Conservation (phyloP, 64 coral and sea anemone species). For the Montipora foliosa region DNA sequence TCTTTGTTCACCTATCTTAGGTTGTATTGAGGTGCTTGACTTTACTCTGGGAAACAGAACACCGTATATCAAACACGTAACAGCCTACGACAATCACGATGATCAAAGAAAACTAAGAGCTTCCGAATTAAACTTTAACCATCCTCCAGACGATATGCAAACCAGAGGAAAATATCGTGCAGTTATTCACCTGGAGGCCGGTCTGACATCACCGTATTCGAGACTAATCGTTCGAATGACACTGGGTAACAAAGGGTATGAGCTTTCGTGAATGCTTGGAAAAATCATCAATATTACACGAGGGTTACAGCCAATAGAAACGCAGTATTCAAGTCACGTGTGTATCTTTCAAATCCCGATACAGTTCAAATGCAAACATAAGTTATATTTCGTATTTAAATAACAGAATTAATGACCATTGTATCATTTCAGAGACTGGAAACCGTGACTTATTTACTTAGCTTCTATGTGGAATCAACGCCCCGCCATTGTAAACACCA, state of each 20-base stretch:
- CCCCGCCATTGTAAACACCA: too few relatives aligned
- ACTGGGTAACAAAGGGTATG: slow-evolving; percentile 81
- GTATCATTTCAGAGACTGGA: too few relatives aligned
- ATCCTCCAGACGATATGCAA: slow-evolving; percentile 65
- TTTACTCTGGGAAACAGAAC: slow-evolving; percentile 79
- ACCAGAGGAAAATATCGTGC: slow-evolving; percentile 64
- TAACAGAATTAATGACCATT: too few relatives aligned
- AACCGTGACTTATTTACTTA: too few relatives aligned
- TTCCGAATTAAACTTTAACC: slow-evolving; percentile 61
- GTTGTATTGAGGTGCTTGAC: slow-evolving; percentile 63
- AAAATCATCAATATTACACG: too few relatives aligned
- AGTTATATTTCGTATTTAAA: too few relatives aligned
- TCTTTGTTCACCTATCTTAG: slow-evolving; percentile 15
- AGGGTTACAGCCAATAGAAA: too few relatives aligned
- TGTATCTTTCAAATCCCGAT: too few relatives aligned
- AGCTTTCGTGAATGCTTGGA: background rate
- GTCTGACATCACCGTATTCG: slow-evolving; percentile 76
- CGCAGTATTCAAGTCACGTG: too few relatives aligned
- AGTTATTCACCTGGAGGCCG: slow-evolving; percentile 74
- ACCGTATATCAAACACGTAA: slow-evolving; percentile 71
- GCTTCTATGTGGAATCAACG: too few relatives aligned
- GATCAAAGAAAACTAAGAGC: slow-evolving; percentile 68
- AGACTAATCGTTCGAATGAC: slow-evolving; percentile 75
- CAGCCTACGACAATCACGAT: slow-evolving; percentile 58
- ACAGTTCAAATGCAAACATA: too few relatives aligned